Evolutionary conservation across 2,797 vertebrate species (phyloP), one percentile per base, ranked within the genome.

Genomic region (Knipowitschia caucasica): DNA sequence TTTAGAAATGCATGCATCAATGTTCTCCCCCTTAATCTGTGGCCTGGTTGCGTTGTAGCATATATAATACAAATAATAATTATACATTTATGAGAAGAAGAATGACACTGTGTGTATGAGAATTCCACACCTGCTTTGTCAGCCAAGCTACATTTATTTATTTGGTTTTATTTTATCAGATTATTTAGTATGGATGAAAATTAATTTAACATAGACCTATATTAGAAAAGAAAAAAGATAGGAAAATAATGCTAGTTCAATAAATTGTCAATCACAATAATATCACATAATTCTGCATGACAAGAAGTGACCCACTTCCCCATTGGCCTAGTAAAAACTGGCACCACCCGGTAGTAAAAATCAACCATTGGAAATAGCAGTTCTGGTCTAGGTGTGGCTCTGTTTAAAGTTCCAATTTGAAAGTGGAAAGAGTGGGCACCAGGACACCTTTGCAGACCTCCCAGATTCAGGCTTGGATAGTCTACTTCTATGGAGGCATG

Each of bases 401-500:
- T 63, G 49, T 27, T 25, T 29, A 20, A 20, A 34, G 29, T 62
- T 45, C 26, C 56, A 50, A 39, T 33, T 62, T 59, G 51, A 72
- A 63, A 8, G 49, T 57, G 50, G 51, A 29, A 55, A 56, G 56
- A 2, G 26, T 58, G 64, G 59, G 68, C 47, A 35, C 35, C 14
- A 7, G 47, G 21, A 50, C 30, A 50, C 45, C 45, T 47, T 27
- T 59, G 53, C 57, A 30, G 62, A 72, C 64, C 57, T 50, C 29
- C 63, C 53, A 34, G 62, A 31, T 26, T 57, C 55, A 50, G 21
- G 47, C 25, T 38, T 54, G 27, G 20, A 40, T 46, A 43, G 45
- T 42, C 29, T 31, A 11, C 26, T 55, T 38, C 18, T 30, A 25
- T 49, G 36, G 54, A 64, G 54, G 71, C 57, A 33, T 71, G 61